Evolutionary conservation across 1,140 invertebrate genomes (phyloP).

Genomic region (Saxidomus purpurata): DNA sequence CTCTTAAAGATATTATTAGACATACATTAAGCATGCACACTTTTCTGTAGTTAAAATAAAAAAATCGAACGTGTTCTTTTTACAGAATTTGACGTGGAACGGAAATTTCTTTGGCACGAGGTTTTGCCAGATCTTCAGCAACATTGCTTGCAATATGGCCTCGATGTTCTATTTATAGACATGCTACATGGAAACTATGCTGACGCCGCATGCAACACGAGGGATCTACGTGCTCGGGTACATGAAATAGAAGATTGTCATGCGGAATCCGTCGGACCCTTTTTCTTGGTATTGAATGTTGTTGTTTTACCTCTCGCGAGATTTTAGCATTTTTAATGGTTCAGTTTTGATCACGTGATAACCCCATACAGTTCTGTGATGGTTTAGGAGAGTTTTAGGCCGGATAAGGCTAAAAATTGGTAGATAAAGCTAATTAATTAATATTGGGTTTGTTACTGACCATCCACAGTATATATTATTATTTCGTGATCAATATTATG

Average conservation of each 20-base stretch:
- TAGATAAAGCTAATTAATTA: too few species aligned
- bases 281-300: conserved; percentile 66
- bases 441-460: too few species aligned
- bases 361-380: too few species aligned
- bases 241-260: conserved; percentile 49
- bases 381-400: too few species aligned
- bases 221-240: conserved; percentile 9
- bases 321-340: too few species aligned
- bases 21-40: too few species aligned
- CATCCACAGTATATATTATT: too few species aligned
- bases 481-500: too few species aligned
- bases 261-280: conserved; percentile 50
- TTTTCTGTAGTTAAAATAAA: background rate
- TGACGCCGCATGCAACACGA: background rate
- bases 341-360: too few species aligned
- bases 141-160: conserved; percentile 58
- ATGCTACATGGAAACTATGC: conserved; percentile 44
- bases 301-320: too few species aligned
- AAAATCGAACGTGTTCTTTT: background rate
- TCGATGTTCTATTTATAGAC: conserved; percentile 61
- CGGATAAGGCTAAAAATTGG: too few species aligned
- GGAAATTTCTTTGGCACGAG: conserved; percentile 63
- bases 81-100: conserved; percentile 63
- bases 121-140: conserved; percentile 60
- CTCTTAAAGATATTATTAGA: too few species aligned